Conservation (phyloP, 2,113 vertebrate species). For the Peromyscus maniculatus region DNA sequence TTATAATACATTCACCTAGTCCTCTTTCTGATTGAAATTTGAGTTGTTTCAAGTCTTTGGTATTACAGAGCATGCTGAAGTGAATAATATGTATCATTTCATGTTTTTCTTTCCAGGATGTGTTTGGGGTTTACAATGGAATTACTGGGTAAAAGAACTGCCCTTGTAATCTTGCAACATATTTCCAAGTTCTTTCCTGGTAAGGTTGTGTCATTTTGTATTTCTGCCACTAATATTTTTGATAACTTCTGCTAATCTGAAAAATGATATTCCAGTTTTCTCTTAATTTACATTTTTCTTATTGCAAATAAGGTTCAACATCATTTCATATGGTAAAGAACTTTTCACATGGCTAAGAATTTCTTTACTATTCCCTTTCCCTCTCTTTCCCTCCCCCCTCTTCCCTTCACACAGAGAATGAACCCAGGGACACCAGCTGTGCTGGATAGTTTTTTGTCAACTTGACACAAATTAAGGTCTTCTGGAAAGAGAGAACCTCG, state of each 20-base stretch:
- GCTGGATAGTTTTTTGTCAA: background rate
- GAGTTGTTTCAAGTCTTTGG: conserved; percentile 12
- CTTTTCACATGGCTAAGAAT: background rate
- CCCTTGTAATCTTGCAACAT: background rate
- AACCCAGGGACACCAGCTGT: background rate
- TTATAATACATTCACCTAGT: background rate
- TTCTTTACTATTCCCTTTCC: background rate
- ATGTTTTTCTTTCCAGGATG: background rate
- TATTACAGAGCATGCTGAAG: background rate
- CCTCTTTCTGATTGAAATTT: background rate
- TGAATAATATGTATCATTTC: background rate
- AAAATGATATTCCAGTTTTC: background rate
- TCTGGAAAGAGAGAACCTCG: background rate
- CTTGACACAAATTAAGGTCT: background rate
- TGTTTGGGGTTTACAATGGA: background rate
- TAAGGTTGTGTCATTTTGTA: background rate
- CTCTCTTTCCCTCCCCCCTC: no score
- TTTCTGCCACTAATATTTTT: background rate
- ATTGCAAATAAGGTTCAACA: background rate
- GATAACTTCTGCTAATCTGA: conserved; percentile 21
- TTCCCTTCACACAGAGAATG: background rate
- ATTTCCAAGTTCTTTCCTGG: background rate
- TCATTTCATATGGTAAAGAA: background rate
- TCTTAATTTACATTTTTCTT: conserved; percentile 19
- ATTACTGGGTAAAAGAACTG: background rate